Evolutionary conservation across 2,888 invertebrate species (phyloP).

Genomic region (Oegoconia quadripuncta): DNA sequence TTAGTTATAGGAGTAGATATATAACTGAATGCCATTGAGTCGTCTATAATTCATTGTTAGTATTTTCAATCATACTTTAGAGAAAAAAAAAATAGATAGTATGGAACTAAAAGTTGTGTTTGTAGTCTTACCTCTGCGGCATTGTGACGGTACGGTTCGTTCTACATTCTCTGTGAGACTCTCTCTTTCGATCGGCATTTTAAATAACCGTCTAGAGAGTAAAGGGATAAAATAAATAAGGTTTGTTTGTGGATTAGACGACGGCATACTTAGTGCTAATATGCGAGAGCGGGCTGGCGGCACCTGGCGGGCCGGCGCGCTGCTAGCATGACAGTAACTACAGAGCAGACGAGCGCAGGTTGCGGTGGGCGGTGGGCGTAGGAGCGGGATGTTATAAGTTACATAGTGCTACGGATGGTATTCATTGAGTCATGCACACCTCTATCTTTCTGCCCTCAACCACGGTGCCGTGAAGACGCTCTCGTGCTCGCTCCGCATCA

Average conservation of each 20-base stretch:
- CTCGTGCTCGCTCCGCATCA: slow-evolving; percentile 99
- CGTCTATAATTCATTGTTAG: slow-evolving; percentile 27
- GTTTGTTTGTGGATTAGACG: slow-evolving; percentile 73
- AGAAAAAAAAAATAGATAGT: slow-evolving; percentile 41
- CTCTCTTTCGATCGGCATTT: slow-evolving; percentile 80
- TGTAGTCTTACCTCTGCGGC: slow-evolving; percentile 74
- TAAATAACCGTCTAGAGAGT: slow-evolving; percentile 85
- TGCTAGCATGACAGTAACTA: slow-evolving; percentile 76
- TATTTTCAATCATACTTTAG: slow-evolving; percentile 23
- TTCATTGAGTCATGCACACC: slow-evolving; percentile 95
- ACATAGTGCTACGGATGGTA: slow-evolving; percentile 80
- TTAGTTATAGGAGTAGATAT: slow-evolving; percentile 16
- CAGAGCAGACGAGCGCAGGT: slow-evolving; percentile 78
- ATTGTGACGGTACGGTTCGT: slow-evolving; percentile 76
- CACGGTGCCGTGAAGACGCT: slow-evolving; percentile 99
- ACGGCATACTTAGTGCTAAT: slow-evolving; percentile 71
- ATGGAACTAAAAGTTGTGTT: slow-evolving; percentile 57
- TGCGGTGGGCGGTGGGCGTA: slow-evolving; percentile 74
- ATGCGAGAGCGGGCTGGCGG: slow-evolving; percentile 25
- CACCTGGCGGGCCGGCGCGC: slow-evolving; percentile 28
- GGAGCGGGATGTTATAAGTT: slow-evolving; percentile 83
- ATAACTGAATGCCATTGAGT: slow-evolving; percentile 21
- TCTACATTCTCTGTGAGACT: slow-evolving; percentile 79
- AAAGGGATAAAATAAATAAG: slow-evolving; percentile 81
- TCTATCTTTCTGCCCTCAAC: slow-evolving; percentile 99